These are phyloP conservation scores for Uropsilus gracilis DNA, from an alignment of 2,113 vertebrate genomes.

Conservation along the genomic window DNA sequence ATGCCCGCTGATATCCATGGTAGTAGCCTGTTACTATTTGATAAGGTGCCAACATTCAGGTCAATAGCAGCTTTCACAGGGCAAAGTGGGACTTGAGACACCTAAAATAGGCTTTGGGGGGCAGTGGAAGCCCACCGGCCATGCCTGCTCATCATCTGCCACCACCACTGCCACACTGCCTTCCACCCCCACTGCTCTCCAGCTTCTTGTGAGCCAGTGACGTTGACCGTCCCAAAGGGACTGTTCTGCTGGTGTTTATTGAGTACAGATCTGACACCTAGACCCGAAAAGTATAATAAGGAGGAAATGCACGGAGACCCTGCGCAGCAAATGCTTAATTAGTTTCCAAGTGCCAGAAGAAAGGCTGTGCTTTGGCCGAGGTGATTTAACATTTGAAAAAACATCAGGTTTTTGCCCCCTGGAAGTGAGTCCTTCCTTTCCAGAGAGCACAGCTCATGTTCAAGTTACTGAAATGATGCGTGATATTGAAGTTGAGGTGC, in stretches of 20 bases:
- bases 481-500: background rate
- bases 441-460: background rate
- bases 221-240: background rate
- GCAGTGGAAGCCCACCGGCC: background rate
- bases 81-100: background rate
- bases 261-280: background rate
- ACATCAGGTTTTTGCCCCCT: background rate
- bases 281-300: background rate
- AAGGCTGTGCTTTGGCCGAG: background rate
- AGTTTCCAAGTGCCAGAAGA: background rate
- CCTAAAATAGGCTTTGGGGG: background rate
- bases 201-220: background rate
- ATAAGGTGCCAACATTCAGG: background rate
- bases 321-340: constrained; percentile 19
- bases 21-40: background rate
- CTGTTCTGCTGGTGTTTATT: background rate
- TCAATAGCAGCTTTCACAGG: background rate
- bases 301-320: background rate
- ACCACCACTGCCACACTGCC: no score
- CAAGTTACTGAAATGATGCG: background rate
- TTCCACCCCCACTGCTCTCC: background rate
- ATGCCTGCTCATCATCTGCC: background rate
- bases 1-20: background rate
- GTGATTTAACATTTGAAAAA: background rate
- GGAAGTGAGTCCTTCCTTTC: background rate